Evolutionary conservation across 2,797 vertebrate genomes (phyloP).

Genomic region (Bovichtus diacanthus): DNA sequence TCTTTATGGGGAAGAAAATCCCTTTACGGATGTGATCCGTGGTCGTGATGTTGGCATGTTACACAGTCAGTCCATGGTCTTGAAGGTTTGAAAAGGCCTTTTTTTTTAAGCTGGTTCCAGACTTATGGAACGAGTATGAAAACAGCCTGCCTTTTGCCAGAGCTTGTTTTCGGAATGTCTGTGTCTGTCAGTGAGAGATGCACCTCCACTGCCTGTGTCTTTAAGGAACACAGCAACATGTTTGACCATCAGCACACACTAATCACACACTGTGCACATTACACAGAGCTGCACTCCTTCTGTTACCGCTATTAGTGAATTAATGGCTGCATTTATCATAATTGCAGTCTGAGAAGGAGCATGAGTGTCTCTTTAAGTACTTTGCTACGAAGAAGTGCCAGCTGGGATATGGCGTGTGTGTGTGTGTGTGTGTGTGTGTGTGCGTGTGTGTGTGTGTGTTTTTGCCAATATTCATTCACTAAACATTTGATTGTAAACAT

Average conservation of each 20-base stretch:
- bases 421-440: neutral
- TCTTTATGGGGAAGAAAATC: too few species aligned
- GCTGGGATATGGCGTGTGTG: neutral
- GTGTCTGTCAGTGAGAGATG: neutral
- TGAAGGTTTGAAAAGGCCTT: too few species aligned
- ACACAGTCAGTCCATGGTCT: too few species aligned
- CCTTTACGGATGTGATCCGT: too few species aligned
- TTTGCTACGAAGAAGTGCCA: neutral
- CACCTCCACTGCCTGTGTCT: neutral
- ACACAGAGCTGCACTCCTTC: constrained; percentile 21
- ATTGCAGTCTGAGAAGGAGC: constrained; percentile 35
- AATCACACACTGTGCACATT: constrained; percentile 32
- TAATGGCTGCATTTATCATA: constrained; percentile 56
- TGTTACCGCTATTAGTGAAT: constrained; percentile 52
- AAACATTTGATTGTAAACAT: too few species aligned
- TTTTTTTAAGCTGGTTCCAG: neutral
- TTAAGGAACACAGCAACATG: neutral
- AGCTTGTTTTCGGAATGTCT: neutral
- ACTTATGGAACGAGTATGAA: neutral
- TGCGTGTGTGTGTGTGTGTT: constrained; percentile 7
- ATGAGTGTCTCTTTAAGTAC: constrained; percentile 8
- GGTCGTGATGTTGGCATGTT: too few species aligned
- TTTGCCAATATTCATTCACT: neutral
- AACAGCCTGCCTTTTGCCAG: neutral
- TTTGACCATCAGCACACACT: constrained; percentile 24